A percentile compares a stretch with the other conserved stretches of the same genome.
Evolutionary conservation across 2,797 vertebrate species (phyloP).

Genomic region (Synaphobranchus kaupii): DNA sequence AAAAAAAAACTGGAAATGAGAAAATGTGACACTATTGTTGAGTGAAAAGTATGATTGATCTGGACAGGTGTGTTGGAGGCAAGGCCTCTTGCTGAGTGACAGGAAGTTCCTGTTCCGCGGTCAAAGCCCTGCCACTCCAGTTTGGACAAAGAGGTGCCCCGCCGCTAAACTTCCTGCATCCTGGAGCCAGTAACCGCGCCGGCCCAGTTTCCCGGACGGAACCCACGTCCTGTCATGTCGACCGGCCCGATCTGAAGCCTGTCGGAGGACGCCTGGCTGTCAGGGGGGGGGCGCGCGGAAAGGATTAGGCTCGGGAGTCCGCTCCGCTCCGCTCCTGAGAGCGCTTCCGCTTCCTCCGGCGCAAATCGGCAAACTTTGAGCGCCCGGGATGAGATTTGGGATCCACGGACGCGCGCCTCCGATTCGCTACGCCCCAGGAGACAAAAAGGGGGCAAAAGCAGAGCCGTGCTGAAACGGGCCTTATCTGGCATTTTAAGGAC

Average conservation of each 20-base stretch:
- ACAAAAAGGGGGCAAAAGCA: constrained; percentile 33
- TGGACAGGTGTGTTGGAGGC: background rate
- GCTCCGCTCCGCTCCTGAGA: constrained; percentile 45
- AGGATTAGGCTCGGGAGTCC: constrained; percentile 43
- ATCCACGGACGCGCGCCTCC: constrained; percentile 40
- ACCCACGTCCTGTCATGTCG: constrained; percentile 28
- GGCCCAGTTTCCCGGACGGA: too few relatives aligned
- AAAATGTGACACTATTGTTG: background rate
- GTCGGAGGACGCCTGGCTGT: constrained; percentile 23
- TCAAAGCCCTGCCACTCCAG: constrained; percentile 6
- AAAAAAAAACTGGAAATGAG: background rate
- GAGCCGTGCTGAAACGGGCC: constrained; percentile 45
- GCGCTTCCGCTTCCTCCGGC: constrained; percentile 33
- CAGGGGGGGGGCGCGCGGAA: constrained; percentile 28
- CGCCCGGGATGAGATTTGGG: constrained; percentile 35
- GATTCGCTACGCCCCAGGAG: constrained; percentile 41
- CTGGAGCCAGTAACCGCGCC: constrained; percentile 31
- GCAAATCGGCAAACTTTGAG: constrained; percentile 38
- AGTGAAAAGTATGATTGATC: background rate
- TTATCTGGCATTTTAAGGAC: constrained; percentile 49
- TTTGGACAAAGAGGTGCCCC: constrained; percentile 18
- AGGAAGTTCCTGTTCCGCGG: constrained; percentile 20
- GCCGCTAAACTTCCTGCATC: constrained; percentile 28
- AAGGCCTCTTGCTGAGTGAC: background rate
- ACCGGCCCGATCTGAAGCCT: constrained; percentile 21